These are phyloP conservation scores for Agrochola lota DNA, from an alignment of 2,888 invertebrate species.

Conservation along the genomic window DNA sequence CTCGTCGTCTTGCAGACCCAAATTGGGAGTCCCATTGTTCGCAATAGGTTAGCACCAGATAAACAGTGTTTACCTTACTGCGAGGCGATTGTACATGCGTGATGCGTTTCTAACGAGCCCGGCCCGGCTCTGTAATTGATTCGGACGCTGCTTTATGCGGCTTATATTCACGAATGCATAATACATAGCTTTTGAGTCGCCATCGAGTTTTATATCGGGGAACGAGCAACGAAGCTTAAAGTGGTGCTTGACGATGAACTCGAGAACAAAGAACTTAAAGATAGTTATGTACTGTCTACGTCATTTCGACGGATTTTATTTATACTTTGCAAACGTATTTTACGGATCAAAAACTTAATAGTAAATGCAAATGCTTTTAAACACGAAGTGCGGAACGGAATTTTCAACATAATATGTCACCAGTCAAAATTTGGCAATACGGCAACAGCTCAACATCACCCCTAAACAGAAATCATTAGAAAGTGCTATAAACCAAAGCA, in stretches of 20 bases:
- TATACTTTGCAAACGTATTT: slow-evolving; percentile 42
- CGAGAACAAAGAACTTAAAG: slow-evolving; percentile 77
- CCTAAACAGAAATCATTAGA: slow-evolving; percentile 15
- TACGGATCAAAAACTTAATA: slow-evolving; percentile 23
- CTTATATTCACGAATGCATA: slow-evolving; percentile 90
- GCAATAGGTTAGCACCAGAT: slow-evolving; percentile 87
- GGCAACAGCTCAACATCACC: not conserved
- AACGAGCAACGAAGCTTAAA: slow-evolving; percentile 70
- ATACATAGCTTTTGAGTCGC: slow-evolving; percentile 84
- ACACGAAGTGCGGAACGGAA: not conserved
- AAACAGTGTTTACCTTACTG: slow-evolving; percentile 85
- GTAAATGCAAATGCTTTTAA: slow-evolving; percentile 13
- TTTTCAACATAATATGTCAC: not conserved
- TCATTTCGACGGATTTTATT: slow-evolving; percentile 55
- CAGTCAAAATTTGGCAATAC: not conserved
- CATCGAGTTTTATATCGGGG: slow-evolving; percentile 78
- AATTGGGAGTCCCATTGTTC: slow-evolving; percentile 88
- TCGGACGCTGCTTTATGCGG: slow-evolving; percentile 88
- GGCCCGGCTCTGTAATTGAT: slow-evolving; percentile 87
- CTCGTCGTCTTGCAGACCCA: slow-evolving; percentile 77
- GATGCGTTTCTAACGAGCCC: slow-evolving; percentile 90
- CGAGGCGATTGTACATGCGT: slow-evolving; percentile 89
- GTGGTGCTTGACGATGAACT: slow-evolving; percentile 70
- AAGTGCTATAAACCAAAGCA: slow-evolving; percentile 19
- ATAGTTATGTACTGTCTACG: slow-evolving; percentile 62